phyloP scores from a whole-genome alignment of 1,140 invertebrate genomes.

The Polypedilum pembai region DNA sequence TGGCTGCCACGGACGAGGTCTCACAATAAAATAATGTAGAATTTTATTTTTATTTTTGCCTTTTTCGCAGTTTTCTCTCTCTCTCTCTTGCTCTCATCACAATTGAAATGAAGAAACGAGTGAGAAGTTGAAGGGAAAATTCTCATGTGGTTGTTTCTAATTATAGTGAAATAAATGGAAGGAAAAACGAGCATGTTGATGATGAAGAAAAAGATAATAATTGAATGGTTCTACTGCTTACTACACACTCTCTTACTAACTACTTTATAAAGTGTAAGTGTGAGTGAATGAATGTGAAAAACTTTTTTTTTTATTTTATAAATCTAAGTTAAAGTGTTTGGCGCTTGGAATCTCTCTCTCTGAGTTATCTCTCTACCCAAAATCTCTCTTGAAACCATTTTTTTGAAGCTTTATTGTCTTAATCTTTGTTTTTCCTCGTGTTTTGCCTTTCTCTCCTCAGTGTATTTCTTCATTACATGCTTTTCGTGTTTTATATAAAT shows the following conservation, averaged over 20 bases:
- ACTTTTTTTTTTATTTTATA: neutral
- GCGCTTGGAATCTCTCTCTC: neutral
- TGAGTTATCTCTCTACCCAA: neutral
- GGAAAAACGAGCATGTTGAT: neutral
- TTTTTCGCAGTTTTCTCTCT: conserved; percentile 10
- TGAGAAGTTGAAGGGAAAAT: neutral
- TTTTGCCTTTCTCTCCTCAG: neutral
- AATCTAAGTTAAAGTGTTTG: conserved; percentile 7
- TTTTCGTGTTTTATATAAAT: conserved; percentile 5
- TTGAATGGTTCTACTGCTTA: neutral
- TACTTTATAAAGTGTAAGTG: conserved; percentile 4
- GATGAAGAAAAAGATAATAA: neutral
- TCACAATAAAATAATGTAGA: conserved; percentile 23
- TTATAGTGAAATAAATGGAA: neutral
- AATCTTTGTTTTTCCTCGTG: neutral
- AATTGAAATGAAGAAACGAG: neutral
- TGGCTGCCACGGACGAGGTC: neutral
- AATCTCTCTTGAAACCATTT: neutral
- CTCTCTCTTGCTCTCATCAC: neutral
- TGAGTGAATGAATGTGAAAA: conserved; percentile 12
- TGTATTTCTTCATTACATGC: conserved; percentile 1
- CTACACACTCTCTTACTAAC: neutral
- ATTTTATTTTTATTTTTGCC: conserved; percentile 17
- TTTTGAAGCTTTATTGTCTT: conserved; percentile 18
- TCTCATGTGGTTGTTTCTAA: conserved; percentile 12